phyloP scores from a whole-genome alignment of 1,140 invertebrate species.

The Asbolus verrucosus region DNA sequence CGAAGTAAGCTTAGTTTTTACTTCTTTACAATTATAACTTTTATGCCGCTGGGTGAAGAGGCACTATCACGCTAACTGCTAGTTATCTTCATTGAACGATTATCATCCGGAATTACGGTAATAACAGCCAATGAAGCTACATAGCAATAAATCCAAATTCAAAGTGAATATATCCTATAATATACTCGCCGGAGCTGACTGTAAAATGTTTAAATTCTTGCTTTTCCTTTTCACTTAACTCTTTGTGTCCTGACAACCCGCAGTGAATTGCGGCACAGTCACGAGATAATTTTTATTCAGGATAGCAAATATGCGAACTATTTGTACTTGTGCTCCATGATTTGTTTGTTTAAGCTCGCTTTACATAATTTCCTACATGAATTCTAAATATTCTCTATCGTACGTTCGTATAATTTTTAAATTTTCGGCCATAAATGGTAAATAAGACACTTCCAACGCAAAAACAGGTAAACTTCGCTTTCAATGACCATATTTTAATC shows the following conservation, averaged over 20 bases:
- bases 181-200: background rate
- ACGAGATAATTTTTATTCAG: conserved; percentile 56
- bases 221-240: conserved; percentile 54
- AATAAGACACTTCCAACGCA: no score
- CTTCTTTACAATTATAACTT: no score
- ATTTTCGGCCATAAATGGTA: no score
- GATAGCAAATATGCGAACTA: conserved; percentile 54
- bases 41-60: no score
- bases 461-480: conserved; percentile 16
- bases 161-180: conserved; percentile 17
- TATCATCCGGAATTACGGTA: no score
- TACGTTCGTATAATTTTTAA: background rate
- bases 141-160: conserved; percentile 32
- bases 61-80: no score
- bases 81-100: no score
- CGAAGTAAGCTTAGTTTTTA: no score
- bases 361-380: conserved; percentile 53
- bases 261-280: conserved; percentile 52
- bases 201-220: conserved; percentile 51
- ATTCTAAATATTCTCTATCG: conserved; percentile 23
- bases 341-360: conserved; percentile 49
- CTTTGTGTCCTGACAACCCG: conserved; percentile 50
- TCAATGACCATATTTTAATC: conserved; percentile 17
- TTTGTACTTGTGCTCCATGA: conserved; percentile 52
- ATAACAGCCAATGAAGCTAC: no score